A percentile compares a stretch with the other conserved stretches of the same genome.
Conservation (phyloP, 2,113 vertebrate species). For the Polypterus senegalus region DNA sequence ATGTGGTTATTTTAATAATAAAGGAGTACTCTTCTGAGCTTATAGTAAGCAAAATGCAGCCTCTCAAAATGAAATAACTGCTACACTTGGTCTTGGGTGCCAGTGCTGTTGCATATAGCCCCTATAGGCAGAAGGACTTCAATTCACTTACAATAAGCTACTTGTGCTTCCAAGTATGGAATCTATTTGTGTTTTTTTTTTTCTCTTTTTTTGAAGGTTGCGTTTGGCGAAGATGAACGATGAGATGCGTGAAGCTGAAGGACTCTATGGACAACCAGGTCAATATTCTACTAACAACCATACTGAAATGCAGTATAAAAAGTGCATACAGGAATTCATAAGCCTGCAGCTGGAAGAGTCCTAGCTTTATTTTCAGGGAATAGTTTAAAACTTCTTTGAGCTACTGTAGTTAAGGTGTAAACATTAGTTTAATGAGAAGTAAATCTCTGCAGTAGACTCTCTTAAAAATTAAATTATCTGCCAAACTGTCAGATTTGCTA, state of each 20-base stretch:
- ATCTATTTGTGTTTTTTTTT: not conserved
- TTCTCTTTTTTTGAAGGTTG: constrained; percentile 47
- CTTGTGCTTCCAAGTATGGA: not conserved
- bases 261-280: constrained; percentile 93
- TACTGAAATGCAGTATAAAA: constrained; percentile 92
- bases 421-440: not conserved
- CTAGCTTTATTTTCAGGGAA: constrained; percentile 30
- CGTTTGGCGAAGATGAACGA: constrained; percentile 97
- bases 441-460: not conserved
- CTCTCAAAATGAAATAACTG: too few species aligned
- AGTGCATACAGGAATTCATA: constrained; percentile 93
- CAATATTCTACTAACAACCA: constrained; percentile 84
- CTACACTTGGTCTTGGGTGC: too few species aligned
- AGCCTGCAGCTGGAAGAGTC: constrained; percentile 75
- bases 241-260: constrained; percentile 96
- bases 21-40: too few species aligned
- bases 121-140: too few species aligned
- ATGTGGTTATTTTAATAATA: too few species aligned
- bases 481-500: too few species aligned
- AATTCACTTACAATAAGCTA: not conserved
- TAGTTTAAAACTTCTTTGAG: too few species aligned
- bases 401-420: not conserved
- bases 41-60: too few species aligned
- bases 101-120: too few species aligned
- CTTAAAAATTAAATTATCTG: too few species aligned